Evolutionary conservation across 2,888 invertebrate species (phyloP).

Genomic region (Strigamia transsilvanica): DNA sequence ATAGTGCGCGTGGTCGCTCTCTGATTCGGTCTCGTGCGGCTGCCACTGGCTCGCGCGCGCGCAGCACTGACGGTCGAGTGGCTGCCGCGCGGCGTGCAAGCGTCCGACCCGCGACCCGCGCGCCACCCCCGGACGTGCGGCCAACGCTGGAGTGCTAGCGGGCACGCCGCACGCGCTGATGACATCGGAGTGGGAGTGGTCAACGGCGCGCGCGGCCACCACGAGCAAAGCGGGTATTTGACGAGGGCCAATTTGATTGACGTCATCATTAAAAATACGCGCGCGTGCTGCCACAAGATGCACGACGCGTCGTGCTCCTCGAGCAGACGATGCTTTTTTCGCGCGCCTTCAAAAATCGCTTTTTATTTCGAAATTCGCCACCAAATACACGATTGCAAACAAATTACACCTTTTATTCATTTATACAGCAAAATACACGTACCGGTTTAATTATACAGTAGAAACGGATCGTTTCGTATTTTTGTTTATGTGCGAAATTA

Average conservation of each 20-base stretch:
- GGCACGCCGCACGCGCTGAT: conserved; percentile 49
- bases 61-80: conserved; percentile 51
- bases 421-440: too few species aligned
- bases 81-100: conserved; percentile 46
- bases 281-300: conserved; percentile 4
- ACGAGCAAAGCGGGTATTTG: conserved; percentile 51
- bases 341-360: background rate
- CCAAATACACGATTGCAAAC: background rate
- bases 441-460: too few species aligned
- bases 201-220: conserved; percentile 53
- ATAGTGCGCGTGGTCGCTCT: conserved; percentile 38
- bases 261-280: conserved; percentile 51
- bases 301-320: background rate
- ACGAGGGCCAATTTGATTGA: conserved; percentile 53
- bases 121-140: conserved; percentile 54
- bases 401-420: too few species aligned
- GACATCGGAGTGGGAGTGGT: conserved; percentile 55
- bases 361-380: background rate
- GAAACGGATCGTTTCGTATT: too few species aligned
- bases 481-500: too few species aligned
- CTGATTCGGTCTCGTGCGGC: conserved; percentile 28
- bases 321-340: conserved; percentile 4
- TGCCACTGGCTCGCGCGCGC: conserved; percentile 43
- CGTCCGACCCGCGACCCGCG: conserved; percentile 53
- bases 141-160: conserved; percentile 50